Conservation (phyloP, 2,113 vertebrate species). For the Chascanopsetta lugubris region DNA sequence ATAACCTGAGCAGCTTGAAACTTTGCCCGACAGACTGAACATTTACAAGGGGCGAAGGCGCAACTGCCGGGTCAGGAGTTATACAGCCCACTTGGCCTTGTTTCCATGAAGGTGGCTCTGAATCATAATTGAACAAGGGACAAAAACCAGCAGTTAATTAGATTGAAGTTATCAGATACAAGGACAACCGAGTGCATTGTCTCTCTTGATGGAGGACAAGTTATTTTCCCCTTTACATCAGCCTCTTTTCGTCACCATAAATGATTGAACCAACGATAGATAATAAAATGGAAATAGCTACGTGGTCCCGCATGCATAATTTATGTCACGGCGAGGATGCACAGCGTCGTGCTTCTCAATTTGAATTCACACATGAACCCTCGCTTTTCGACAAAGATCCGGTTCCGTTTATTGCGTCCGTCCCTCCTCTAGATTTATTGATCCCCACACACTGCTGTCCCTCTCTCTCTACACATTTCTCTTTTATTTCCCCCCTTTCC, state of each 20-base stretch:
- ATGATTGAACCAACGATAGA: slow-evolving; percentile 53
- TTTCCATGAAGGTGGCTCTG: slow-evolving; percentile 48
- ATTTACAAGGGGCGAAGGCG: slow-evolving; percentile 39
- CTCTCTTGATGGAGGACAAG: slow-evolving; percentile 50
- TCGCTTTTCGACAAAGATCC: slow-evolving; percentile 3
- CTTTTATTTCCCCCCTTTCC: slow-evolving; percentile 12
- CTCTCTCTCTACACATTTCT: slow-evolving; percentile 10
- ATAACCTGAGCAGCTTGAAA: slow-evolving; percentile 46
- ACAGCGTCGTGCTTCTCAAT: slow-evolving; percentile 21
- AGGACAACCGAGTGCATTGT: slow-evolving; percentile 55
- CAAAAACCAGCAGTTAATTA: slow-evolving; percentile 63
- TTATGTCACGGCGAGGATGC: slow-evolving; percentile 32
- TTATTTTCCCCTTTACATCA: slow-evolving; percentile 54
- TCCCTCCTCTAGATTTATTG: neutral
- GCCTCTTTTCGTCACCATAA: slow-evolving; percentile 52
- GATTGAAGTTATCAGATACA: slow-evolving; percentile 58
- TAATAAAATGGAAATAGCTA: slow-evolving; percentile 60
- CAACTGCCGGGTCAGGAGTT: slow-evolving; percentile 47
- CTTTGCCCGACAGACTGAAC: slow-evolving; percentile 47
- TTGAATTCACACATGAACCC: slow-evolving; percentile 36
- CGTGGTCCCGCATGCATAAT: slow-evolving; percentile 58
- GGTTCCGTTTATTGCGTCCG: slow-evolving; percentile 2
- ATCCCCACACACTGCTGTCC: slow-evolving; percentile 1
- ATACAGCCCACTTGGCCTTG: slow-evolving; percentile 30
- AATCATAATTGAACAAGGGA: slow-evolving; percentile 60